These are phyloP conservation scores for Platanista minor DNA, from an alignment of 2,113 vertebrate genomes.

Conservation along the genomic window DNA sequence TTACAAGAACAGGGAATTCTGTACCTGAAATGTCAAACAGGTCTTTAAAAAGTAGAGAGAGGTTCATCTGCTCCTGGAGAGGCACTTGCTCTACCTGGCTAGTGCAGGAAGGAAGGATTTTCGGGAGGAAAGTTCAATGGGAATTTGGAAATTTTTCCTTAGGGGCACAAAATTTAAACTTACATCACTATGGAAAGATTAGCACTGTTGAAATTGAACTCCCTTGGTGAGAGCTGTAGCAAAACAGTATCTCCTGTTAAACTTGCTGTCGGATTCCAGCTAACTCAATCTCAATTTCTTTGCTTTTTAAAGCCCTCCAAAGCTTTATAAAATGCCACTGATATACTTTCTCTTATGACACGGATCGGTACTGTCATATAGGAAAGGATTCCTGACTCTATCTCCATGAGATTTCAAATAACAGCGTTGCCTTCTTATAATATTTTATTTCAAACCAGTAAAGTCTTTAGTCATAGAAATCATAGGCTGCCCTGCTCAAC, in stretches of 20 bases:
- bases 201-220: constrained; percentile 73
- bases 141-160: constrained; percentile 69
- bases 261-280: constrained; percentile 56
- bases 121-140: constrained; percentile 53
- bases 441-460: constrained; percentile 55
- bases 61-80: neutral
- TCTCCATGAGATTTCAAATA: constrained; percentile 58
- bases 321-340: constrained; percentile 69
- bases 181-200: constrained; percentile 56
- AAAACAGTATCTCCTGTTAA: constrained; percentile 69
- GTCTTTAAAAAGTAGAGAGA: neutral
- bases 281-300: constrained; percentile 71
- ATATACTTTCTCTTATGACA: constrained; percentile 69
- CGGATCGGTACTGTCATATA: constrained; percentile 64
- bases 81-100: neutral
- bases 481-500: neutral
- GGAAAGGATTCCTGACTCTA: constrained; percentile 48
- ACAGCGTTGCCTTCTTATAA: constrained; percentile 37
- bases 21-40: neutral
- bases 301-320: constrained; percentile 68
- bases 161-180: constrained; percentile 68
- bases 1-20: neutral
- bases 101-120: neutral
- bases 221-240: constrained; percentile 54
- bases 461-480: constrained; percentile 38